Conservation (phyloP, 2,113 vertebrate genomes). For the Hydrochoerus hydrochaeris region DNA sequence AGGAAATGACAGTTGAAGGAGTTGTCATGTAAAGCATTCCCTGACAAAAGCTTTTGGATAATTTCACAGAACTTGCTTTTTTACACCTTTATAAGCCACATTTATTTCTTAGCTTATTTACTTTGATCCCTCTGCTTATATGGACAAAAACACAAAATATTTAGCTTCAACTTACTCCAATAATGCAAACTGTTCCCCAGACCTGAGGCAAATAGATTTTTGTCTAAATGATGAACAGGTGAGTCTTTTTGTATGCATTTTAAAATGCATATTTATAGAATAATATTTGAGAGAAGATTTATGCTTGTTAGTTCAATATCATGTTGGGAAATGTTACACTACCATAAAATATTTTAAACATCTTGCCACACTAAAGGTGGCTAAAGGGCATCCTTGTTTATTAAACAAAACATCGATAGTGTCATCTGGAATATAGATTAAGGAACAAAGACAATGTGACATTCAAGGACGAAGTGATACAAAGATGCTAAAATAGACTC, state of each 20-base stretch:
- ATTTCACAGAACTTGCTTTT: background rate
- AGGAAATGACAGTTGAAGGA: background rate
- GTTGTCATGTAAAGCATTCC: background rate
- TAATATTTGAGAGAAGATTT: slow-evolving; percentile 33
- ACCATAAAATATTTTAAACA: background rate
- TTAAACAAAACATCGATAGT: background rate
- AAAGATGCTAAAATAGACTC: background rate
- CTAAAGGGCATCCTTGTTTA: background rate
- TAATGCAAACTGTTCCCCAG: background rate
- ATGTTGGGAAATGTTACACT: slow-evolving; percentile 18
- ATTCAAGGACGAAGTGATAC: slow-evolving; percentile 38
- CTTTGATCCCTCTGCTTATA: background rate
- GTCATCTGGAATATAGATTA: slow-evolving; percentile 45
- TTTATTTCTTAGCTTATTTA: slow-evolving; percentile 5
- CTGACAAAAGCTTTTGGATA: background rate
- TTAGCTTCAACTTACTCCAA: background rate
- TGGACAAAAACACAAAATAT: slow-evolving; percentile 8
- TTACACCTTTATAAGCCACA: background rate
- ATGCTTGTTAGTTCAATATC: background rate
- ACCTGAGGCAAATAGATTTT: background rate
- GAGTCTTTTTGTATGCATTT: background rate
- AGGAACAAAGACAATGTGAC: background rate
- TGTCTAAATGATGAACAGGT: background rate
- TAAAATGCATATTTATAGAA: background rate
- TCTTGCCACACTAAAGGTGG: background rate